phyloP scores from a whole-genome alignment of 2,888 invertebrate genomes.

The Pachymerium ferrugineum region DNA sequence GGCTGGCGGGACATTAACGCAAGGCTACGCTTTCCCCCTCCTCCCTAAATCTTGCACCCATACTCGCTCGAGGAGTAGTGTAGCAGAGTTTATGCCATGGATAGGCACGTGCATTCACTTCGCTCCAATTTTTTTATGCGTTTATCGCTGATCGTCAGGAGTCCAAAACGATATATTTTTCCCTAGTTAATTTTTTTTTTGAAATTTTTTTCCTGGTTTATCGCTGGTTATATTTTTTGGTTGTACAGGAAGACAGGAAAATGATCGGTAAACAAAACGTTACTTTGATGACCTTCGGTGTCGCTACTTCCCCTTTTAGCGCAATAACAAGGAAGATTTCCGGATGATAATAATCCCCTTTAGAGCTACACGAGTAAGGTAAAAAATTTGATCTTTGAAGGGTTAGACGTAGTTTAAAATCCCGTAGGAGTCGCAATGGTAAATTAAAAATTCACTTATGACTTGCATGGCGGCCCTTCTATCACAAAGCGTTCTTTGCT shows the following conservation, averaged over 20 bases:
- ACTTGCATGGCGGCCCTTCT: conserved; percentile 3
- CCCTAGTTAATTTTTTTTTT: not conserved
- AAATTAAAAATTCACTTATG: not conserved
- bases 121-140: not conserved
- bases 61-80: conserved; percentile 25
- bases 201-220: not conserved
- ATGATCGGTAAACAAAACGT: not conserved
- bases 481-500: not conserved
- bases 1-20: conserved; percentile 25
- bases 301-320: conserved; percentile 8
- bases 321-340: not conserved
- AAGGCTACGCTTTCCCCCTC: conserved; percentile 25
- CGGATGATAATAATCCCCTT: not conserved
- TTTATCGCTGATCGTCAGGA: conserved; percentile 5
- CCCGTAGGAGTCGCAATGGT: not conserved
- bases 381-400: conserved; percentile 19
- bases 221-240: not conserved
- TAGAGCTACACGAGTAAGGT: conserved; percentile 6
- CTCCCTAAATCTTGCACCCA: conserved; percentile 20
- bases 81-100: conserved; percentile 5
- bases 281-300: not conserved
- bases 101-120: conserved; percentile 11
- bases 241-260: not conserved
- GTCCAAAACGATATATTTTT: not conserved
- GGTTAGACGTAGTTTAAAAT: not conserved